Evolutionary conservation across 2,113 vertebrate species (phyloP).

Genomic region (Pontoporia blainvillei): DNA sequence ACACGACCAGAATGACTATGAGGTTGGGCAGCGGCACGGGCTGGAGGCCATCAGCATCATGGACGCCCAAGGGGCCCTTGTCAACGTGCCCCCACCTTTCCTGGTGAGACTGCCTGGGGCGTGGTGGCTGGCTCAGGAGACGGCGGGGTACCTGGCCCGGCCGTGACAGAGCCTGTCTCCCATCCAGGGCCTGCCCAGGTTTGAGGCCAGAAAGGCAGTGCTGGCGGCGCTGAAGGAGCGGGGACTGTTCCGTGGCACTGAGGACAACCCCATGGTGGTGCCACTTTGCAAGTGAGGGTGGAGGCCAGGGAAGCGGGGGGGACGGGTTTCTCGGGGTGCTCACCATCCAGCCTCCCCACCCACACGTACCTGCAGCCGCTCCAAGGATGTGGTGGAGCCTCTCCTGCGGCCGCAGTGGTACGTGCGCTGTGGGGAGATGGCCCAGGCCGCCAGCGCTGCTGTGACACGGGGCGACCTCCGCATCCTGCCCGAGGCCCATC

Average conservation of each 20-base stretch:
- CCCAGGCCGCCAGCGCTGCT: slow-evolving; percentile 86
- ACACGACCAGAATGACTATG: slow-evolving; percentile 93
- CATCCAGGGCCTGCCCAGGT: slow-evolving; percentile 89
- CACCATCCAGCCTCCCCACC: too few relatives aligned
- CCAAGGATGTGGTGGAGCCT: slow-evolving; percentile 94
- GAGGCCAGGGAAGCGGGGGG: neutral
- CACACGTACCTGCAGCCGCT: slow-evolving; percentile 79
- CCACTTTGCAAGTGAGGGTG: slow-evolving; percentile 90
- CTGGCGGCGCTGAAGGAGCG: slow-evolving; percentile 87
- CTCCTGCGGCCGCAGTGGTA: slow-evolving; percentile 95
- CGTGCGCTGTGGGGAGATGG: slow-evolving; percentile 89
- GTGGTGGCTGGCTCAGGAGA: accelerated
- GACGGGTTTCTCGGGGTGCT: neutral
- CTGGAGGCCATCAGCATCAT: slow-evolving; percentile 91
- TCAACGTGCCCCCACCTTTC: slow-evolving; percentile 91
- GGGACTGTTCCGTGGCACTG: slow-evolving; percentile 87
- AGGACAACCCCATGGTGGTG: slow-evolving; percentile 96
- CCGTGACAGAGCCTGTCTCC: accelerated
- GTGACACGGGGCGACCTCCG: slow-evolving; percentile 88
- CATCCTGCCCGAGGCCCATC: slow-evolving; percentile 90
- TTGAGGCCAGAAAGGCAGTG: slow-evolving; percentile 89
- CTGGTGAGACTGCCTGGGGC: slow-evolving; percentile 79
- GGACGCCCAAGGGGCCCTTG: slow-evolving; percentile 88
- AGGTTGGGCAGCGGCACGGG: slow-evolving; percentile 89
- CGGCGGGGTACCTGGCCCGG: accelerated